A percentile compares a stretch with the other conserved stretches of the same genome.
Conservation (phyloP, 2,113 vertebrate genomes). For the Pagrus major region DNA sequence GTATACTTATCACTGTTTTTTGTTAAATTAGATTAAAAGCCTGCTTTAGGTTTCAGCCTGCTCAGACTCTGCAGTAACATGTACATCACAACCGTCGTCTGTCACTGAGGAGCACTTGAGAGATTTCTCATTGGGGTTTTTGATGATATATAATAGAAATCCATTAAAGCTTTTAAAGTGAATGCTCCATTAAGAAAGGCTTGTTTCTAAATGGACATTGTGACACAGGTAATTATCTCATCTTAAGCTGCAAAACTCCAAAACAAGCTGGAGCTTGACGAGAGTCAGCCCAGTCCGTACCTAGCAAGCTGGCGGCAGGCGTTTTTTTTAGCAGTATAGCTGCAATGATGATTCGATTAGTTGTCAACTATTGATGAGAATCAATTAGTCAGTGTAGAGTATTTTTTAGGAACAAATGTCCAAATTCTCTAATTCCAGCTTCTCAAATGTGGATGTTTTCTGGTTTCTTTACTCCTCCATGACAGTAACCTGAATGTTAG, state of each 20-base stretch:
- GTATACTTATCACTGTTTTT: background rate
- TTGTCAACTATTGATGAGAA: too few relatives aligned
- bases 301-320: background rate
- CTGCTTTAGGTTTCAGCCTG: too few relatives aligned
- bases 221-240: background rate
- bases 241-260: background rate
- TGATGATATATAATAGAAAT: background rate
- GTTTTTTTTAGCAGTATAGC: too few relatives aligned
- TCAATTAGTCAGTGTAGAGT: too few relatives aligned
- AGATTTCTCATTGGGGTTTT: background rate
- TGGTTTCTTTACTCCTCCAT: too few relatives aligned
- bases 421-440: too few relatives aligned
- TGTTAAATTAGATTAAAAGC: too few relatives aligned
- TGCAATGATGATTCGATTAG: too few relatives aligned
- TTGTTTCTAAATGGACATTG: background rate
- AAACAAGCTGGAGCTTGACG: constrained; percentile 26
- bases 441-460: too few relatives aligned
- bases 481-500: too few relatives aligned
- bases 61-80: background rate
- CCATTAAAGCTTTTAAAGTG: background rate
- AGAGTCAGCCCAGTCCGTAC: background rate
- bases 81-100: background rate
- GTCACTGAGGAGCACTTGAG: background rate
- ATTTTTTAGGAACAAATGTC: too few relatives aligned
- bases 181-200: background rate